phyloP scores from a whole-genome alignment of 2,113 vertebrate genomes.

The Corapipo altera region DNA sequence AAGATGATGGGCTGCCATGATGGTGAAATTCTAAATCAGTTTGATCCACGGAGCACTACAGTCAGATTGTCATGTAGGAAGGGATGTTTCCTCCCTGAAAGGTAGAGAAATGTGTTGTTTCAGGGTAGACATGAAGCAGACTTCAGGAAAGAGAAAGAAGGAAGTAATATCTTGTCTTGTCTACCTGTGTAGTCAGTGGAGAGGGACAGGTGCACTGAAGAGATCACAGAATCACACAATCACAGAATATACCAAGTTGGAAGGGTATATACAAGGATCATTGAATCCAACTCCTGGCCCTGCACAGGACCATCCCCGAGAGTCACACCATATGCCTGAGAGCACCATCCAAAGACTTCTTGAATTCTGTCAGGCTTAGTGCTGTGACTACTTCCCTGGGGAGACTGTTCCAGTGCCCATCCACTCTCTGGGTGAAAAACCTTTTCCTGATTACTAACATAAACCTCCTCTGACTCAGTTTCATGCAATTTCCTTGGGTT shows the following conservation, averaged over 20 bases:
- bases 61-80: rapidly evolving
- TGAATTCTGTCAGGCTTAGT: not conserved
- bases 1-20: not conserved
- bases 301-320: not conserved
- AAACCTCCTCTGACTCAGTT: not conserved
- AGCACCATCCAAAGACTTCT: not conserved
- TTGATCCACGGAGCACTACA: not conserved
- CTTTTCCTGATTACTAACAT: not conserved
- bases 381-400: not conserved
- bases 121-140: not conserved
- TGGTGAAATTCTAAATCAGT: not conserved
- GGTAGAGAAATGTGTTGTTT: not conserved
- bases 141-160: not conserved
- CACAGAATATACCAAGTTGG: not conserved
- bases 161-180: not conserved
- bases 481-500: not conserved
- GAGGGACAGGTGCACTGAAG: not conserved
- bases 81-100: not conserved
- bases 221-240: not conserved
- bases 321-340: not conserved
- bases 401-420: not conserved
- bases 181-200: not conserved
- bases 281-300: not conserved
- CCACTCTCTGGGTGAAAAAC: not conserved
- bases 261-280: not conserved